phyloP scores from a whole-genome alignment of 1,140 invertebrate species.

The Ectropis grisescens region DNA sequence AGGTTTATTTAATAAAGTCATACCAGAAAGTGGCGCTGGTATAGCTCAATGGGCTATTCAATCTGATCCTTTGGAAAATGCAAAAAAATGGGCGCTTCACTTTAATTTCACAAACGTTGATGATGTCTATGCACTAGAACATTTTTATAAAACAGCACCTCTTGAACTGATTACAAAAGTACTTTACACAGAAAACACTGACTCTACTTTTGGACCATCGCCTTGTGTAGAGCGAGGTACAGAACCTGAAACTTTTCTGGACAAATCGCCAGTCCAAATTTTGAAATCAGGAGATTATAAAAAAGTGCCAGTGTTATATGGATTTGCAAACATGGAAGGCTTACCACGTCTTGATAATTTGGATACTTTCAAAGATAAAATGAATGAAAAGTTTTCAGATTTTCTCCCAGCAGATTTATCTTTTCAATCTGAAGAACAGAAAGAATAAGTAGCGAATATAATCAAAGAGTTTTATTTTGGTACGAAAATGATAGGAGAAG shows the following conservation, averaged over 20 bases:
- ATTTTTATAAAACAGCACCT: constrained; percentile 31
- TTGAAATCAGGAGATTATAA: too few species aligned
- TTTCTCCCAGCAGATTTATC: background rate
- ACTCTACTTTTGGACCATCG: too few species aligned
- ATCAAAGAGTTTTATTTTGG: background rate
- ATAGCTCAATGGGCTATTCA: constrained; percentile 21
- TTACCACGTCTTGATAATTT: constrained; percentile 12
- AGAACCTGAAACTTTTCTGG: constrained; percentile 28
- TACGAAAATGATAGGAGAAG: background rate
- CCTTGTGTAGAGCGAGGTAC: constrained; percentile 40
- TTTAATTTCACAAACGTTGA: constrained; percentile 21
- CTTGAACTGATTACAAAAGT: constrained; percentile 15
- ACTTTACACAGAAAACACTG: constrained; percentile 7
- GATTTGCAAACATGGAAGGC: constrained; percentile 32
- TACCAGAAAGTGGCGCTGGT: constrained; percentile 31
- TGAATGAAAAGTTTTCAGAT: background rate
- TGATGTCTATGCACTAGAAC: constrained; percentile 25
- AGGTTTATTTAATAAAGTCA: too few species aligned
- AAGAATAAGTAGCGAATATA: background rate
- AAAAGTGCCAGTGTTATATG: constrained; percentile 29
- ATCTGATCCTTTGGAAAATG: constrained; percentile 27
- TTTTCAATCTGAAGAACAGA: background rate
- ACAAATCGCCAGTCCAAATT: constrained; percentile 26
- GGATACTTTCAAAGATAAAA: constrained; percentile 18
- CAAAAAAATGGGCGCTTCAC: constrained; percentile 24